Evolutionary conservation across 2,113 vertebrate genomes (phyloP).

Genomic region (Otus sunia): DNA sequence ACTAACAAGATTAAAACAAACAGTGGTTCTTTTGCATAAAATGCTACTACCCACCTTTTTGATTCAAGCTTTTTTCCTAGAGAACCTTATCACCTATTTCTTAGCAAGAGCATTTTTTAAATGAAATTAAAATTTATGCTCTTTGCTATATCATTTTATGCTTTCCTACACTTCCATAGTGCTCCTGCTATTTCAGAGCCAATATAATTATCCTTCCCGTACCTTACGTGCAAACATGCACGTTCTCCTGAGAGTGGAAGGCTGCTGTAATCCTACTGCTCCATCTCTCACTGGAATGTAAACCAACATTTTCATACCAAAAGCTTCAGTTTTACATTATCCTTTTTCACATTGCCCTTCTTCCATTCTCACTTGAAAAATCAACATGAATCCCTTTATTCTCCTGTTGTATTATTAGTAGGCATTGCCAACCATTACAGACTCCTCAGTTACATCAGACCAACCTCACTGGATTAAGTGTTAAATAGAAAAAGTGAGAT

Average conservation of each 20-base stretch:
- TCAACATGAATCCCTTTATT: background rate
- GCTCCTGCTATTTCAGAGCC: background rate
- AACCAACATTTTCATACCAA: background rate
- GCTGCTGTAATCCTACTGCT: background rate
- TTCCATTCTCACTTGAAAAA: background rate
- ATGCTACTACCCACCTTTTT: background rate
- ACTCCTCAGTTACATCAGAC: background rate
- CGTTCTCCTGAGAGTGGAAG: background rate
- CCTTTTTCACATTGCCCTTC: background rate
- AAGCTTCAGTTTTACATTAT: background rate
- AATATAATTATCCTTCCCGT: background rate
- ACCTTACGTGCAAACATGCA: background rate
- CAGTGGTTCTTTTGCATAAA: background rate
- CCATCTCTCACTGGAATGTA: background rate
- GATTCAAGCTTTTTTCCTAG: background rate
- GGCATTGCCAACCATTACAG: background rate
- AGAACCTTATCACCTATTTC: background rate
- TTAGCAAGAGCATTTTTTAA: background rate
- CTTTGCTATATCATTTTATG: background rate
- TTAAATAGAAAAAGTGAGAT: background rate
- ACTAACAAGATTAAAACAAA: background rate
- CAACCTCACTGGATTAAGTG: background rate
- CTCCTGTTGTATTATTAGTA: background rate
- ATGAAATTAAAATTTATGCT: background rate
- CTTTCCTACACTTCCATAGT: background rate